A percentile compares a stretch with the other conserved stretches of the same genome.
Evolutionary conservation across 2,888 invertebrate species (phyloP).

Genomic region (Heterodera filipjevi): DNA sequence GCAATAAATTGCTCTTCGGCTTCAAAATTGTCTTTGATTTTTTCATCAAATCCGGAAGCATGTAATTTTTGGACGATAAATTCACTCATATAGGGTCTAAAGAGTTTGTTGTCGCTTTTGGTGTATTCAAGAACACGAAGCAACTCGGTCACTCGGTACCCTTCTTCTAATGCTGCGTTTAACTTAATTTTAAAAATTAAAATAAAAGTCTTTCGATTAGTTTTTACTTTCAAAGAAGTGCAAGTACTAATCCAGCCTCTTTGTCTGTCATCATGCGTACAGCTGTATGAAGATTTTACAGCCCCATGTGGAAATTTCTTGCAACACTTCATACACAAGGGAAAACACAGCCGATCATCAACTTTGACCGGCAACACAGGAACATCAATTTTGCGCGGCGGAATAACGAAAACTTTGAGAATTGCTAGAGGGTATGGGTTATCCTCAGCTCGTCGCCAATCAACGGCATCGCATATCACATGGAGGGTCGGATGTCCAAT

Average conservation of each 20-base stretch:
- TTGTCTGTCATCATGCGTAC: background rate
- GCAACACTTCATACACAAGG: background rate
- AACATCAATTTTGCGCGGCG: background rate
- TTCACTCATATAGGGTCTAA: background rate
- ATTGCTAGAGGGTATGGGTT: background rate
- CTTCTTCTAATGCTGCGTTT: background rate
- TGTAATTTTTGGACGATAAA: background rate
- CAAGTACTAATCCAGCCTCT: background rate
- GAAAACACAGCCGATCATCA: background rate
- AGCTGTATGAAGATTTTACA: background rate
- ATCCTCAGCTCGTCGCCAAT: background rate
- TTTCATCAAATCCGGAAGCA: background rate
- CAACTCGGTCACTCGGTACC: background rate
- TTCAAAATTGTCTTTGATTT: background rate
- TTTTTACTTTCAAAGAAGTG: background rate
- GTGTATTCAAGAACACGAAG: background rate
- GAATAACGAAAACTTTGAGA: background rate
- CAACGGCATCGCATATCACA: background rate
- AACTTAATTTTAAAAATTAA: background rate
- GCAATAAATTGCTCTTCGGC: slow-evolving; percentile 2
- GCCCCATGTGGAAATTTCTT: background rate
- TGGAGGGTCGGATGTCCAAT: background rate
- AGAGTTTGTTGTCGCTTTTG: background rate
- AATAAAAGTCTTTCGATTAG: background rate
- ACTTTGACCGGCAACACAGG: background rate